These are phyloP conservation scores for Acronicta alni DNA, from an alignment of 2,888 invertebrate genomes.

Conservation along the genomic window DNA sequence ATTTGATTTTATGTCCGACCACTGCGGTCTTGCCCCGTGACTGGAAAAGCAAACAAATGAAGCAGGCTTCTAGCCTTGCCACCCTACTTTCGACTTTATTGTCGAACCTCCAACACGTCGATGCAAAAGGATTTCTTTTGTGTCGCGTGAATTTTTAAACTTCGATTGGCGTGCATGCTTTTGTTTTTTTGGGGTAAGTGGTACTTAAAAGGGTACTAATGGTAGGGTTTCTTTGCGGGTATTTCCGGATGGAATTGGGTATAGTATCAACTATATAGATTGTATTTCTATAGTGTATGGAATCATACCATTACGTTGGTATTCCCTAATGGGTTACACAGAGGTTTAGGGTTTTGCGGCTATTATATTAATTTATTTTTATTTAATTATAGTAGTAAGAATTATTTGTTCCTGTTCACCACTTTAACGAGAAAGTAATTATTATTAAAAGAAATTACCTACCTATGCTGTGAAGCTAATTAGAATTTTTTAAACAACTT, in stretches of 20 bases:
- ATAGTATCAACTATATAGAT: slow-evolving; percentile 1
- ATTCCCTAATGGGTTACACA: too few species aligned
- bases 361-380: too few species aligned
- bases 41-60: slow-evolving; percentile 79
- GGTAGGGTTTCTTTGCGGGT: slow-evolving; percentile 15
- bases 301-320: background rate
- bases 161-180: slow-evolving; percentile 28
- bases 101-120: background rate
- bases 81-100: slow-evolving; percentile 42
- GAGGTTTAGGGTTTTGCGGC: too few species aligned
- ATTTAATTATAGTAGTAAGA: too few species aligned
- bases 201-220: slow-evolving; percentile 28
- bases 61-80: slow-evolving; percentile 46
- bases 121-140: slow-evolving; percentile 23
- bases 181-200: slow-evolving; percentile 21
- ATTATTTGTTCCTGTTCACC: too few species aligned
- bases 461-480: too few species aligned
- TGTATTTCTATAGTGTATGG: background rate
- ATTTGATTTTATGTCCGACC: slow-evolving; percentile 82
- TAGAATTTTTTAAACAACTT: too few species aligned
- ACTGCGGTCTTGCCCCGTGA: slow-evolving; percentile 73
- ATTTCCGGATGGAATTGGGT: background rate
- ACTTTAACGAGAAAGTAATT: too few species aligned
- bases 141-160: slow-evolving; percentile 30
- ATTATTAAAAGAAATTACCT: too few species aligned